These are phyloP conservation scores for Pammene aurita DNA, from an alignment of 2,888 invertebrate species.

Conservation along the genomic window DNA sequence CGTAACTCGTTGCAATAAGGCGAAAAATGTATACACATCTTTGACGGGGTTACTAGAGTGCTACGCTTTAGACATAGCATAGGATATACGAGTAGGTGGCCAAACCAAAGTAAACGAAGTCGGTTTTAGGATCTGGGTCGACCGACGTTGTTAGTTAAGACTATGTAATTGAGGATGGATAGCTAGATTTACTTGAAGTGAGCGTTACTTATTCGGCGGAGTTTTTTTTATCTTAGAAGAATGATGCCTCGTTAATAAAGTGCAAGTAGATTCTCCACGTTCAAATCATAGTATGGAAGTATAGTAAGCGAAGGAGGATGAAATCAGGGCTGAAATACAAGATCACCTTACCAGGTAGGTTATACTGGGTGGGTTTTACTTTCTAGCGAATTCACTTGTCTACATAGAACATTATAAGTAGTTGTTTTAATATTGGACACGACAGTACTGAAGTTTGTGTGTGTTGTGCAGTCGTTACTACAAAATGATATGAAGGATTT, in stretches of 20 bases:
- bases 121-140: conserved; percentile 18
- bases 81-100: not conserved
- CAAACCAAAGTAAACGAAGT: conserved; percentile 32
- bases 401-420: no score
- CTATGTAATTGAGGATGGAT: conserved; percentile 30
- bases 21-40: not conserved
- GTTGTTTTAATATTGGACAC: no score
- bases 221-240: not conserved
- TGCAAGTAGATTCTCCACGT: no score
- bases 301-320: no score
- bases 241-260: not conserved
- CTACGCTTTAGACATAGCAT: not conserved
- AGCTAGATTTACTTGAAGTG: conserved; percentile 15
- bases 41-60: not conserved
- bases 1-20: not conserved
- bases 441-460: no score
- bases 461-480: no score
- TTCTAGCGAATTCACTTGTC: no score
- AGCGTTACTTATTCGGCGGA: not conserved
- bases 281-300: no score
- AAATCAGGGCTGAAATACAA: no score
- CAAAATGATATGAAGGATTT: no score
- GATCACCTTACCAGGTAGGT: no score
- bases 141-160: conserved; percentile 31
- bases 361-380: no score